A percentile compares a stretch with the other conserved stretches of the same genome.
These are phyloP conservation scores for Merodon equestris DNA, from an alignment of 2,888 invertebrate genomes.

Conservation along the genomic window DNA sequence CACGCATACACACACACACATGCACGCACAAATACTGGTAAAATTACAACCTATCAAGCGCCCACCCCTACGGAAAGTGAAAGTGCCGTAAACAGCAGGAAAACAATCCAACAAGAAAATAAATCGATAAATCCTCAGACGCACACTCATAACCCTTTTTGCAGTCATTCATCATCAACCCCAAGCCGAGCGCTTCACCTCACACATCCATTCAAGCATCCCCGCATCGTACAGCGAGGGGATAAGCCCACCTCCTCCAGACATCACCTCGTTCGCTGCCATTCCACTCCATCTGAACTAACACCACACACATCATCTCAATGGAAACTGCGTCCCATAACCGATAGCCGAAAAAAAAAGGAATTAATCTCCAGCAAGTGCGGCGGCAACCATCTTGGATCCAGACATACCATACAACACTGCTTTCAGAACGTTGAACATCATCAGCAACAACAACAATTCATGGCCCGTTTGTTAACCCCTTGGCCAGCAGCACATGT, in stretches of 20 bases:
- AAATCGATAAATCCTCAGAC: conserved; percentile 42
- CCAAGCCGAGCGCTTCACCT: conserved; percentile 3
- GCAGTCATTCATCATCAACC: conserved; percentile 42
- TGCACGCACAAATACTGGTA: not conserved
- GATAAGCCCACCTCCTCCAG: conserved; percentile 32
- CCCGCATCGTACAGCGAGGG: conserved; percentile 15
- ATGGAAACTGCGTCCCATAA: conserved; percentile 58
- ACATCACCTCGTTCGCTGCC: conserved; percentile 31
- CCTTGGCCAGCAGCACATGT: conserved; percentile 60
- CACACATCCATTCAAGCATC: conserved; percentile 12
- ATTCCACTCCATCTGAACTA: conserved; percentile 47
- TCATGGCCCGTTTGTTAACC: conserved; percentile 66
- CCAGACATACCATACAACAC: conserved; percentile 34
- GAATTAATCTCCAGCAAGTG: conserved; percentile 59
- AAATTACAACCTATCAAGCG: not conserved
- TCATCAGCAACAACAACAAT: conserved; percentile 23
- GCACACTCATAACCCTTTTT: conserved; percentile 39
- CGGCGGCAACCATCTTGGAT: conserved; percentile 67
- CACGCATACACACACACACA: not conserved
- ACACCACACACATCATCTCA: conserved; percentile 38
- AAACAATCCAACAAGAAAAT: conserved; percentile 5
- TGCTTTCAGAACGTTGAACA: conserved; percentile 17
- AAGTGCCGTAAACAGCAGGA: conserved; percentile 8
- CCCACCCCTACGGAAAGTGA: no score
- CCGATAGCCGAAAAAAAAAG: conserved; percentile 55